These are phyloP conservation scores for Anguilla obscura DNA, from an alignment of 2,797 vertebrate genomes.

Conservation along the genomic window DNA sequence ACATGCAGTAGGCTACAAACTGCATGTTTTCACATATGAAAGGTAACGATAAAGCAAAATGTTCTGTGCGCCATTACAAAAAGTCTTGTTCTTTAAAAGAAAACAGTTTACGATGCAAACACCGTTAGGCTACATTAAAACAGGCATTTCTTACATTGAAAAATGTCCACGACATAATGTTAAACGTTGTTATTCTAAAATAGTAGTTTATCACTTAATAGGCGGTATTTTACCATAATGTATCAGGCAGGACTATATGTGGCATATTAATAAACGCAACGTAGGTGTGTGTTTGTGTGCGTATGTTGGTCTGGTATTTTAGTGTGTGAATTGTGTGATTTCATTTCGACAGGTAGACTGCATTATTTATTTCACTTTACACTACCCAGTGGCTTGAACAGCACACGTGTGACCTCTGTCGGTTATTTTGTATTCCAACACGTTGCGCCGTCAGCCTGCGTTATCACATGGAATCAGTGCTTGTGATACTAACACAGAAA, in stretches of 20 bases:
- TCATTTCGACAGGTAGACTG: not conserved
- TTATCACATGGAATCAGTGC: not conserved
- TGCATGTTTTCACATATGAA: not conserved
- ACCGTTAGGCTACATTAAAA: not conserved
- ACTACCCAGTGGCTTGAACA: not conserved
- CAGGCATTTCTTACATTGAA: not conserved
- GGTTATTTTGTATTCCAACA: slow-evolving; percentile 1
- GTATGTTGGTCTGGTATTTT: not conserved
- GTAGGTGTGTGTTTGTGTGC: not conserved
- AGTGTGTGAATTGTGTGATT: not conserved
- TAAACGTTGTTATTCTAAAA: not conserved
- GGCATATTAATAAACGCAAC: not conserved
- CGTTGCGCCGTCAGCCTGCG: not conserved
- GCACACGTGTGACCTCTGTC: slow-evolving; percentile 8
- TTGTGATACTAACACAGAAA: too few relatives aligned
- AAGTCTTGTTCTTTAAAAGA: not conserved
- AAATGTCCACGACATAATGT: not conserved
- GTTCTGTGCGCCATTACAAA: not conserved
- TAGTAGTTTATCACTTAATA: not conserved
- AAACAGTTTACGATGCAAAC: not conserved
- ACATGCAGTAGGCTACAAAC: not conserved
- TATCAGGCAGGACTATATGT: not conserved
- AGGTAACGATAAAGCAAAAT: not conserved
- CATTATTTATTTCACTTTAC: not conserved
- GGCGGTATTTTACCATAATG: not conserved